Conservation (phyloP, 92 coral and sea anemone genomes). For the Porites divaricata region DNA sequence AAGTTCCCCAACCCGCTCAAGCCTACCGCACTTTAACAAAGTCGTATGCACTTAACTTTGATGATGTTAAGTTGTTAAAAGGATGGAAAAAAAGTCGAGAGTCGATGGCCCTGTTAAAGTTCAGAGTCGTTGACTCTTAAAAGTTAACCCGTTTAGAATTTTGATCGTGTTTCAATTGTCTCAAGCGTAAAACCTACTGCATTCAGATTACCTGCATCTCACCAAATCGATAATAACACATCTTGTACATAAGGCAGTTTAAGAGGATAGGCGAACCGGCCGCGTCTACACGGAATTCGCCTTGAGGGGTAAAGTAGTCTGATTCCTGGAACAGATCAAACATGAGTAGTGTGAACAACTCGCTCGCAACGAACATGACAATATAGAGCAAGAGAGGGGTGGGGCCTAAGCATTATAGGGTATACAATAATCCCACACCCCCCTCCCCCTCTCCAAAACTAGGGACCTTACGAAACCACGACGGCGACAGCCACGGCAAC, state of each 20-base stretch:
- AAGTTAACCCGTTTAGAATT: not conserved
- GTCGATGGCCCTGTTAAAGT: not conserved
- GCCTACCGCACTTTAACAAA: no score
- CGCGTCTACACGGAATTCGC: slow-evolving; percentile 99
- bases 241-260: slow-evolving; percentile 98
- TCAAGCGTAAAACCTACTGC: not conserved
- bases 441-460: not conserved
- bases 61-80: no score
- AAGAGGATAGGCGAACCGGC: slow-evolving; percentile 96
- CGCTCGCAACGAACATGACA: not conserved
- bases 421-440: not conserved
- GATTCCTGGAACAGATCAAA: slow-evolving; percentile 73
- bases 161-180: no score
- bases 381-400: not conserved
- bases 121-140: no score
- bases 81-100: not conserved
- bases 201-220: slow-evolving; percentile 85
- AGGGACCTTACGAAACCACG: no score
- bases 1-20: no score
- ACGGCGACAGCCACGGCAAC: no score
- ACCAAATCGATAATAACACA: slow-evolving; percentile 99
- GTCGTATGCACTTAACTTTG: no score
- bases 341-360: not conserved
- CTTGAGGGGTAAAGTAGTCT: slow-evolving; percentile 97
- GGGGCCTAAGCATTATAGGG: not conserved